Conservation (phyloP, 2,888 invertebrate genomes). For the Pollenia labialis region DNA sequence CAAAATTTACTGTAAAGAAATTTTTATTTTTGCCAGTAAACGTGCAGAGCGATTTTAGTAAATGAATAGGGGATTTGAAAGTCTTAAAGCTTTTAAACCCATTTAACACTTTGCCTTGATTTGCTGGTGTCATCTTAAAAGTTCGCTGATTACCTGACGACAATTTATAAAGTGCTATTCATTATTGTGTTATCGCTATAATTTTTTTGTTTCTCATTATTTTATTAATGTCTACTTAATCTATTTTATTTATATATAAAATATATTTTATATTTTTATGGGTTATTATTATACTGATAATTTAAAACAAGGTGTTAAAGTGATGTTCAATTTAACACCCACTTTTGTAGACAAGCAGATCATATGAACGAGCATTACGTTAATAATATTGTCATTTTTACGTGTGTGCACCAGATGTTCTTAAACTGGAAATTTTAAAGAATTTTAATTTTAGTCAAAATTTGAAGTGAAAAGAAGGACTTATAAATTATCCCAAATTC, state of each 20-base stretch:
- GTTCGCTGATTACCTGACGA: not conserved
- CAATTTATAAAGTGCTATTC: constrained; percentile 1
- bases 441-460: too few species aligned
- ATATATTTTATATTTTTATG: constrained; percentile 14
- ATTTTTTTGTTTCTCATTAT: not conserved
- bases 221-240: not conserved
- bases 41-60: too few species aligned
- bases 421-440: too few species aligned
- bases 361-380: constrained; percentile 3
- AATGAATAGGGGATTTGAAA: too few species aligned
- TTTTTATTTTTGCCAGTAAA: too few species aligned
- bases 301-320: constrained; percentile 37
- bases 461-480: too few species aligned
- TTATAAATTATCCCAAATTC: too few species aligned
- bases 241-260: not conserved
- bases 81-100: too few species aligned
- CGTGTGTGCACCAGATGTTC: constrained; percentile 23
- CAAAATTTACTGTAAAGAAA: too few species aligned
- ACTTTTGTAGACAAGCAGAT: constrained; percentile 25
- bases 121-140: not conserved
- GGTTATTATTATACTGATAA: constrained; percentile 18
- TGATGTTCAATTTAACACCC: constrained; percentile 44
- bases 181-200: not conserved
- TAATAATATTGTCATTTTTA: not conserved
- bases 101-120: too few species aligned